Percentiles rank a stretch among this genome's conserved stretches.
phyloP scores from a whole-genome alignment of 2,888 invertebrate genomes.

The Meiosimyza decipiens region DNA sequence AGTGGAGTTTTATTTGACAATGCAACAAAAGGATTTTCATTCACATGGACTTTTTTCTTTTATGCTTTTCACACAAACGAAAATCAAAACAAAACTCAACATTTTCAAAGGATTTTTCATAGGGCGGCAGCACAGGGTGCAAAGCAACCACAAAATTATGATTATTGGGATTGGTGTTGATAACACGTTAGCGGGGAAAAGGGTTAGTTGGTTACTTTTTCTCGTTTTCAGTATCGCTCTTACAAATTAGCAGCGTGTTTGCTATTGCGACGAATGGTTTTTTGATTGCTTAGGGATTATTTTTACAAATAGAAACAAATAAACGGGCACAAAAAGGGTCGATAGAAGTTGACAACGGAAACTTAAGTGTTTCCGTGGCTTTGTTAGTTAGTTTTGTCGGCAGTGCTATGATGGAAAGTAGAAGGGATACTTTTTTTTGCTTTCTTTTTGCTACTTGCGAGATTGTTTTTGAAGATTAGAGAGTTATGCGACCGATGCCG shows the following conservation, averaged over 20 bases:
- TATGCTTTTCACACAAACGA: background rate
- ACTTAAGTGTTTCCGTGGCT: no score
- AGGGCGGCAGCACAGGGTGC: constrained; percentile 41
- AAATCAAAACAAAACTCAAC: background rate
- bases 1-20: no score
- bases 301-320: constrained; percentile 43
- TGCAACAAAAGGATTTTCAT: background rate
- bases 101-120: constrained; percentile 6
- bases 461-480: no score
- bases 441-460: no score
- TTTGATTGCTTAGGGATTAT: constrained; percentile 43
- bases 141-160: constrained; percentile 48
- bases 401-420: no score
- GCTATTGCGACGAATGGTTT: constrained; percentile 38
- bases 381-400: no score
- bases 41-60: background rate
- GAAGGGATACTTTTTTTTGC: no score
- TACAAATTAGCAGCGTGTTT: constrained; percentile 31
- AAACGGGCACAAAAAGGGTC: background rate
- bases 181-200: constrained; percentile 15
- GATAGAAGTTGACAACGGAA: no score
- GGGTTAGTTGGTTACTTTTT: constrained; percentile 36
- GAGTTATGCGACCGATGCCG: no score
- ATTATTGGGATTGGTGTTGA: constrained; percentile 41
- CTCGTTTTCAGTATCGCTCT: background rate